Evolutionary conservation across 2,113 vertebrate species (phyloP).

Genomic region (Vicugna pacos): DNA sequence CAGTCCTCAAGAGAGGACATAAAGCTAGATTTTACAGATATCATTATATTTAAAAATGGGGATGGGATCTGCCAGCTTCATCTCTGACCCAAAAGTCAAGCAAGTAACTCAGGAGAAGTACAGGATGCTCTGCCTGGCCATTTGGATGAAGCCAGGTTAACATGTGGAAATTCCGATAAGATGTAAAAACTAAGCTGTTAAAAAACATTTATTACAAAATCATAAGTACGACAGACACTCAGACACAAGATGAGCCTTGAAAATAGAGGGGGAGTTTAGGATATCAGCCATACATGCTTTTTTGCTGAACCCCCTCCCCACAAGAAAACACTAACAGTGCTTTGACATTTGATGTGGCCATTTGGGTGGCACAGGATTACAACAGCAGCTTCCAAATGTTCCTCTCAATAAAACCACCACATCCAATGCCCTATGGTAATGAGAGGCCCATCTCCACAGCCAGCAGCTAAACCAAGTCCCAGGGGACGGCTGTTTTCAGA

Average conservation of each 20-base stretch:
- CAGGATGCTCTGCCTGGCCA: not conserved
- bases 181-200: not conserved
- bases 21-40: not conserved
- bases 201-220: not conserved
- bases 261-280: not conserved
- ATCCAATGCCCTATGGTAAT: accelerated
- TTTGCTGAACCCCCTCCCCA: not conserved
- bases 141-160: not conserved
- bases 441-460: not conserved
- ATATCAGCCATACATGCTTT: not conserved
- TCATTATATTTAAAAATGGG: not conserved
- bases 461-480: not conserved
- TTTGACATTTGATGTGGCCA: not conserved
- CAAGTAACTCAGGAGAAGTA: not conserved
- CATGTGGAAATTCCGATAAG: not conserved
- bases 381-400: not conserved
- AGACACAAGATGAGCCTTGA: not conserved
- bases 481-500: not conserved
- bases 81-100: not conserved
- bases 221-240: not conserved
- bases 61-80: not conserved
- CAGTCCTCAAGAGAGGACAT: not conserved
- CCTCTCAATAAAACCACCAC: not conserved
- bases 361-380: not conserved
- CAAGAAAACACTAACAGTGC: not conserved